Percentiles rank a stretch among this genome's conserved stretches.
phyloP scores from a whole-genome alignment of 2,888 invertebrate species.

The Hirtodrosophila cameraria region DNA sequence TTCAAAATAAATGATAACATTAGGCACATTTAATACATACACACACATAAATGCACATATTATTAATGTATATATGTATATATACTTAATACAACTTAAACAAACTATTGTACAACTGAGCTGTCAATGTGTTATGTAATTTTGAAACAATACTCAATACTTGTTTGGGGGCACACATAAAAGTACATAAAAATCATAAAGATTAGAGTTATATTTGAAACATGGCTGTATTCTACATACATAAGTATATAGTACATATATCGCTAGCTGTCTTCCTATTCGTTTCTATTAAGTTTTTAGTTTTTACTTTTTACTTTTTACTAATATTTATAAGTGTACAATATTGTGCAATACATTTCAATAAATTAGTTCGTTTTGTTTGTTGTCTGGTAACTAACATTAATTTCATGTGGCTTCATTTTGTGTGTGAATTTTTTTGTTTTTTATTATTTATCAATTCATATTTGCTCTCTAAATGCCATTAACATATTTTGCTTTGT shows the following conservation, averaged over 20 bases:
- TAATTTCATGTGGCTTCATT: slow-evolving; percentile 54
- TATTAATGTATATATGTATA: slow-evolving; percentile 27
- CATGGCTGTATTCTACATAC: slow-evolving; percentile 29
- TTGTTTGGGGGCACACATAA: slow-evolving; percentile 4
- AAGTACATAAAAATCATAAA: neutral
- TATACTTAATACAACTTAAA: slow-evolving; percentile 37
- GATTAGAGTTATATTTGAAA: slow-evolving; percentile 8
- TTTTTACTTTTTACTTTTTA: slow-evolving; percentile 51
- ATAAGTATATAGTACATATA: slow-evolving; percentile 24
- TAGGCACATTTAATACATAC: slow-evolving; percentile 82
- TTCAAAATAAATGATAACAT: slow-evolving; percentile 55
- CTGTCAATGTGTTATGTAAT: slow-evolving; percentile 15
- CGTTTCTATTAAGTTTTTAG: slow-evolving; percentile 52
- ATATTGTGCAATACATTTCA: slow-evolving; percentile 81
- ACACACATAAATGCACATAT: slow-evolving; percentile 57
- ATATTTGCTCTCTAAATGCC: slow-evolving; percentile 69
- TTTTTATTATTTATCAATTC: slow-evolving; percentile 64
- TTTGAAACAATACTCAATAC: slow-evolving; percentile 17
- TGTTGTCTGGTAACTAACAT: slow-evolving; percentile 61
- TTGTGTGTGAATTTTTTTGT: too few species aligned
- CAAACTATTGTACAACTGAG: slow-evolving; percentile 47
- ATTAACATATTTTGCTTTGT: slow-evolving; percentile 54
- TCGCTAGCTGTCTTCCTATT: slow-evolving; percentile 43
- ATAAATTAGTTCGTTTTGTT: slow-evolving; percentile 69
- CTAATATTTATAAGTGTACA: slow-evolving; percentile 73